phyloP scores from a whole-genome alignment of 2,113 vertebrate species.

The Athene cunicularia region DNA sequence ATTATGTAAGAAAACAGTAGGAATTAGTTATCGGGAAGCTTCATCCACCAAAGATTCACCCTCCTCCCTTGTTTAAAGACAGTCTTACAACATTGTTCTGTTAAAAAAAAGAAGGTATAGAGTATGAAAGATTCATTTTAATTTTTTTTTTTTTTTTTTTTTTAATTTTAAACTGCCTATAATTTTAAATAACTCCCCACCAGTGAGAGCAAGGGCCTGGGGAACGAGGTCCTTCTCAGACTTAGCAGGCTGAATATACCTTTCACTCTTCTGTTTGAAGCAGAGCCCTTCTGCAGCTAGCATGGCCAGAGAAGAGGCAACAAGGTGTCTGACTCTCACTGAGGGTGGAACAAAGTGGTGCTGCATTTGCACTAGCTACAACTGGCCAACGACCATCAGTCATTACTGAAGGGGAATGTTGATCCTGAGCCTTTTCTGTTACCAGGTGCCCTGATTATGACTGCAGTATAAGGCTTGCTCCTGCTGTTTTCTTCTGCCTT shows the following conservation, averaged over 20 bases:
- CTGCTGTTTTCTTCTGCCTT: not conserved
- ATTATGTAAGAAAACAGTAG: not conserved
- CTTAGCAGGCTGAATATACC: not conserved
- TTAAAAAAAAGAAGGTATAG: not conserved
- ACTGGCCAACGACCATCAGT: not conserved
- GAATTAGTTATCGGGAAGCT: not conserved
- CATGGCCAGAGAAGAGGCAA: not conserved
- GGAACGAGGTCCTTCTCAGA: not conserved
- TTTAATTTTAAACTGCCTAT: not conserved
- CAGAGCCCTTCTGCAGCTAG: not conserved
- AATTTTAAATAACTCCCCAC: not conserved
- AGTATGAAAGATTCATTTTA: not conserved
- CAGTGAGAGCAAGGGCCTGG: not conserved
- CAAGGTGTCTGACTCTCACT: not conserved
- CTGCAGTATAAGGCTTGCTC: not conserved
- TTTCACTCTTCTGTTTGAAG: not conserved
- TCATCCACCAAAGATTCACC: not conserved
- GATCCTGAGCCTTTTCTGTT: not conserved
- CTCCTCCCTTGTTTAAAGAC: not conserved
- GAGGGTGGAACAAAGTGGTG: not conserved
- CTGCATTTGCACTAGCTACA: not conserved
- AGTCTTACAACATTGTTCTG: fast-evolving
- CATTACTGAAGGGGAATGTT: not conserved
- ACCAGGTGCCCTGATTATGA: not conserved
- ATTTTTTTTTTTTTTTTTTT: fast-evolving